Base-by-base conservation (phyloP, 2,113 vertebrate genomes). In the Castor canadensis region DNA sequence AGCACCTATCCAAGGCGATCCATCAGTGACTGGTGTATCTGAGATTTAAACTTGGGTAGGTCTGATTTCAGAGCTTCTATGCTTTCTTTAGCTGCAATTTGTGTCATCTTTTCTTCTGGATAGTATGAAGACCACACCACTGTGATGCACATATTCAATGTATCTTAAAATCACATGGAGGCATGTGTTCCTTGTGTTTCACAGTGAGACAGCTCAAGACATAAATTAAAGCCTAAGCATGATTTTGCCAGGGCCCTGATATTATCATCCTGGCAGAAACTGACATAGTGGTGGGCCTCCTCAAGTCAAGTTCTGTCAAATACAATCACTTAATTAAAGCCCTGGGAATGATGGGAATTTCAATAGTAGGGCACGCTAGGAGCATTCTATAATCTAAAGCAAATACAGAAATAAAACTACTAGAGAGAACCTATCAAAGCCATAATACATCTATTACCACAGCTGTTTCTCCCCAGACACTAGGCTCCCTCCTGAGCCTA, bases 321-420 rank as follows among this genome's bases (percentile, higher is more conserved):
- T 96, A 97, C 95, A 91, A 52, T 76, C 96, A 97, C 79, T 97
- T 98, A 98, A 98, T 98, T 98, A 98, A 97, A 97, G 97, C 83
- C 85, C 97, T 97, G 96, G 84, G 96, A 98, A 98, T 98, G 97
- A 98, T 24, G 97, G 96, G 98, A 98, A 98, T 98, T 97, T 97
- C 97, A 98, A 97, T 91, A 97, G 54, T 60, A 93, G 93, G 82
- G 96, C 93, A 82, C 58, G 96, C 69, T 72, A 96, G 90, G 94
- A 98, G 69, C 35, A 67, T 98, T 97, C 97, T 98, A 96, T 95
- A 97, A 94, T 98, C 95, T 98, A 93, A 97, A 98, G 97, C 94
- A 98, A 98, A 98, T 15, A 97, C 19, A 40, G 96, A 97, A n/a
- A 54, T 97, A 94, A 98, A 98, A 97, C 94, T 96, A 94, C 95